Conservation (phyloP, 2,113 vertebrate species). For the Eolophus roseicapilla region DNA sequence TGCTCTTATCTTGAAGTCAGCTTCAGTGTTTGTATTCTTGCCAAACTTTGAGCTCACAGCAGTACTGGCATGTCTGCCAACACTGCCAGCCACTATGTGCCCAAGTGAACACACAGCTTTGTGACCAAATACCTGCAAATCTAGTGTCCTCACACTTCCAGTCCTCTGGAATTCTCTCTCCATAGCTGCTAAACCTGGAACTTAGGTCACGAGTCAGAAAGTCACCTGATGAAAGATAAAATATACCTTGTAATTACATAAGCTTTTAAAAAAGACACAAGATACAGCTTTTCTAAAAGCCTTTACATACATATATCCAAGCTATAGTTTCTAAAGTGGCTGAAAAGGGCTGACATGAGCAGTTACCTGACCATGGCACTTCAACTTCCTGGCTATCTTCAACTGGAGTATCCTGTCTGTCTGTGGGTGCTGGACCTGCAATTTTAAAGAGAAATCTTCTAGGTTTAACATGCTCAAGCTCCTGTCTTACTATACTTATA, state of each 20-base stretch:
- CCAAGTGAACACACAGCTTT: neutral
- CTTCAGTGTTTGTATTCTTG: neutral
- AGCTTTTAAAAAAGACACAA: neutral
- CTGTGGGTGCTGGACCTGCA: neutral
- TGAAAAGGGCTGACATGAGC: neutral
- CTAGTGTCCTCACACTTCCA: slow-evolving; percentile 20
- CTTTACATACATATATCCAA: neutral
- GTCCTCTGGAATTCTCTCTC: slow-evolving; percentile 48
- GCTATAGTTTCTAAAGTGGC: neutral
- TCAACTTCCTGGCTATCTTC: neutral
- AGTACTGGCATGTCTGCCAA: neutral
- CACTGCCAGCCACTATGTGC: neutral
- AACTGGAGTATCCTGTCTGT: neutral
- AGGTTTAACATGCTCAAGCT: neutral
- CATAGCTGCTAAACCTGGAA: slow-evolving; percentile 10
- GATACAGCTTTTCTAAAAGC: neutral
- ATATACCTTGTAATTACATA: neutral
- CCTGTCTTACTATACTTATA: neutral
- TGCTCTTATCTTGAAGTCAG: neutral
- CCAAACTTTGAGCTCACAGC: neutral
- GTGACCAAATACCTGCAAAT: slow-evolving; percentile 66
- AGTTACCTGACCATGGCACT: slow-evolving; percentile 66
- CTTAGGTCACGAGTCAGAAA: slow-evolving; percentile 44
- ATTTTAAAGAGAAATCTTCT: slow-evolving; percentile 18
- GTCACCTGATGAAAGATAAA: slow-evolving; percentile 52